Evolutionary conservation across 2,113 vertebrate genomes (phyloP).

Genomic region (Nesoenas mayeri): DNA sequence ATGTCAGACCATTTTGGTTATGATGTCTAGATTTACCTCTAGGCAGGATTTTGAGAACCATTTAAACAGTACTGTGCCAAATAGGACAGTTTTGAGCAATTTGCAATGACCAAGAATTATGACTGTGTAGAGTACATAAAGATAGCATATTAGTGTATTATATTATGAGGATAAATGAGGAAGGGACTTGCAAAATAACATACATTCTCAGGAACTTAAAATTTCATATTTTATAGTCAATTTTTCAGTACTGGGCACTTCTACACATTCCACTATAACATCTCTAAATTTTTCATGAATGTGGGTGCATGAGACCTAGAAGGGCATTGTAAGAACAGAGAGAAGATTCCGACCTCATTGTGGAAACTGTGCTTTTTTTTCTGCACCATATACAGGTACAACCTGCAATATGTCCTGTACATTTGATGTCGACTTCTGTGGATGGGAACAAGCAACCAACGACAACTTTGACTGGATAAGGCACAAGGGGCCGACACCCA

Average conservation of each 20-base stretch:
- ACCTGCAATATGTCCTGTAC: slow-evolving; percentile 32
- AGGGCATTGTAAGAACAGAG: neutral
- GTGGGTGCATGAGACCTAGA: neutral
- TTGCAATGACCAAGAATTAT: neutral
- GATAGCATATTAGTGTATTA: neutral
- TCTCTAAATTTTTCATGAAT: neutral
- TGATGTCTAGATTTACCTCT: neutral
- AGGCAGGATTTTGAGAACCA: neutral
- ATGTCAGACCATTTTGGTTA: neutral
- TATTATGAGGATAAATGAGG: neutral
- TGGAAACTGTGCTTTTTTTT: neutral
- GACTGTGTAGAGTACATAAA: neutral
- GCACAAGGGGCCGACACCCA: slow-evolving; percentile 74
- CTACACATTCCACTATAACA: neutral
- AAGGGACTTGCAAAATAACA: neutral
- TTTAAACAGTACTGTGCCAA: neutral
- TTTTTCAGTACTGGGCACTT: neutral
- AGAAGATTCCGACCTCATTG: neutral
- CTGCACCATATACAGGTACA: neutral
- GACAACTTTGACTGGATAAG: slow-evolving; percentile 82
- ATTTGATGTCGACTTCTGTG: slow-evolving; percentile 77
- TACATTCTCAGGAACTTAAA: neutral
- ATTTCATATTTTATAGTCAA: neutral
- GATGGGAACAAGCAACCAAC: slow-evolving; percentile 75
- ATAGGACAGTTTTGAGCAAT: neutral